phyloP scores from a whole-genome alignment of 2,113 vertebrate genomes.

The Psammodynastes pulverulentus region DNA sequence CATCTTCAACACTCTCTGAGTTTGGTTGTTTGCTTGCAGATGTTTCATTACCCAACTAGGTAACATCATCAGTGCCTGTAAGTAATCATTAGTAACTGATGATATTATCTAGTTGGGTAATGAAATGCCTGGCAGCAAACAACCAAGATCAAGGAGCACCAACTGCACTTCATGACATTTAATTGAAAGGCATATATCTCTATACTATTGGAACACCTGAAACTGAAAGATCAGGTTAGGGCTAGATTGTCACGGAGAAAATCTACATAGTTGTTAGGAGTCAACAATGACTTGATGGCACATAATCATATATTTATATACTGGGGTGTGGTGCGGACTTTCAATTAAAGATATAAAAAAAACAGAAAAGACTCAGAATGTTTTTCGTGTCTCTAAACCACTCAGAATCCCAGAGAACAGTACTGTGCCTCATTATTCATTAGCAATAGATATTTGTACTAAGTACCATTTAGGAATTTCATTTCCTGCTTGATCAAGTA shows the following conservation, averaged over 20 bases:
- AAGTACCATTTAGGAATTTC: slow-evolving; percentile 66
- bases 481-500: slow-evolving; percentile 73
- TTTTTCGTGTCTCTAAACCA: slow-evolving; percentile 43
- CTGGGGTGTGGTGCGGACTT: background rate
- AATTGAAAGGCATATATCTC: background rate
- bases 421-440: slow-evolving; percentile 61
- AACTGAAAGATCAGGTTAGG: background rate
- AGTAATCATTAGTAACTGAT: background rate
- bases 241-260: background rate
- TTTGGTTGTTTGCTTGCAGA: background rate
- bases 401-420: slow-evolving; percentile 58
- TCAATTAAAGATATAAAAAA: background rate
- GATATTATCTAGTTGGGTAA: background rate
- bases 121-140: background rate
- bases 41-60: background rate
- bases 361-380: background rate
- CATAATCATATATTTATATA: background rate
- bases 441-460: slow-evolving; percentile 74
- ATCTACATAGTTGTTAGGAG: background rate
- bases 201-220: background rate
- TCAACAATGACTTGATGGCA: background rate
- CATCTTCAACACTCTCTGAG: background rate
- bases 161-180: background rate
- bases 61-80: background rate
- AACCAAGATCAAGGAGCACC: background rate